Conservation (phyloP, 1,140 invertebrate species). For the Scaptomyza montana region DNA sequence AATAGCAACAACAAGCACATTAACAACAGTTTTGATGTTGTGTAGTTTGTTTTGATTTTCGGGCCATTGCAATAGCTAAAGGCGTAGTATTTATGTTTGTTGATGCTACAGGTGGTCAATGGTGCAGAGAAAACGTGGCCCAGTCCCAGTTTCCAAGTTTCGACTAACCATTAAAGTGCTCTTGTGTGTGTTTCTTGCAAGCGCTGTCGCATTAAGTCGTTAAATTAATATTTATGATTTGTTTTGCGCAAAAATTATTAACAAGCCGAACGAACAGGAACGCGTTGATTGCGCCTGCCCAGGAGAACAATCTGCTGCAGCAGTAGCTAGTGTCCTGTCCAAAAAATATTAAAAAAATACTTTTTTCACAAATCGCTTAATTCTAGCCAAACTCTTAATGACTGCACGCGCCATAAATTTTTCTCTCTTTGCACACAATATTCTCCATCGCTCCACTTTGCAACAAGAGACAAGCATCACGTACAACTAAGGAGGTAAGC, state of each 20-base stretch:
- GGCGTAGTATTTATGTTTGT: constrained; percentile 10
- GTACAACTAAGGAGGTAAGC: constrained; percentile 37
- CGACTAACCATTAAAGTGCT: not conserved
- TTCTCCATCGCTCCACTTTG: constrained; percentile 48
- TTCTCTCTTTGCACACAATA: no score
- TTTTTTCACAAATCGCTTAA: constrained; percentile 31
- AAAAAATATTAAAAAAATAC: not conserved
- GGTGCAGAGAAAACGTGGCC: constrained; percentile 39
- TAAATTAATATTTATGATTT: constrained; percentile 81
- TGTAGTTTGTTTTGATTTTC: constrained; percentile 66
- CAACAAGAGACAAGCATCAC: constrained; percentile 56
- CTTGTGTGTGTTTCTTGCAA: not conserved
- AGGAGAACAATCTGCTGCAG: not conserved
- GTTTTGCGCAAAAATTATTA: constrained; percentile 72
- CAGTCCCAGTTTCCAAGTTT: constrained; percentile 24
- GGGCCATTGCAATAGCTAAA: constrained; percentile 66
- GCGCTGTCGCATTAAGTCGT: constrained; percentile 77
- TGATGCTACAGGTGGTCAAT: constrained; percentile 63
- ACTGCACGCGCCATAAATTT: constrained; percentile 69
- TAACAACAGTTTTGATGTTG: constrained; percentile 63
- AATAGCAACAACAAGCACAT: constrained; percentile 55
- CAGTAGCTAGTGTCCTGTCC: constrained; percentile 6
- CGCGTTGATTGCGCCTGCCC: constrained; percentile 51
- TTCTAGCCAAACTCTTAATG: constrained; percentile 72
- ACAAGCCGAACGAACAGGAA: constrained; percentile 20